A percentile compares a stretch with the other conserved stretches of the same genome.
These are phyloP conservation scores for Bombus superbus DNA, from an alignment of 1,140 invertebrate genomes.

Conservation along the genomic window DNA sequence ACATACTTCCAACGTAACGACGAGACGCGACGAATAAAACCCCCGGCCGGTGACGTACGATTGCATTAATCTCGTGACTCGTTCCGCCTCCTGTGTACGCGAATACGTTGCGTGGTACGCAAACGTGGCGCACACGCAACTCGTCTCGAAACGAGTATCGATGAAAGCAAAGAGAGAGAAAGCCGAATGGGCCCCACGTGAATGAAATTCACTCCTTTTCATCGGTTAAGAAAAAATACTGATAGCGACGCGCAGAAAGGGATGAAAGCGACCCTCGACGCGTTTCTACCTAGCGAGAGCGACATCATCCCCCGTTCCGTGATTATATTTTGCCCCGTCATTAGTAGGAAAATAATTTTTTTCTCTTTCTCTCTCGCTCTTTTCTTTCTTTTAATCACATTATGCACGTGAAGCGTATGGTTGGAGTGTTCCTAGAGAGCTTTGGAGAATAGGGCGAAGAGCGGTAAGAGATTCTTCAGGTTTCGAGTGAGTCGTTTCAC, in stretches of 20 bases:
- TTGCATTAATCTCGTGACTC: conserved; percentile 44
- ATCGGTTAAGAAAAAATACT: conserved; percentile 17
- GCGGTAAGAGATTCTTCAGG: neutral
- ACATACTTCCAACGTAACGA: conserved; percentile 25
- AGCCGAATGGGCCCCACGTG: neutral
- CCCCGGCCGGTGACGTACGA: conserved; percentile 33
- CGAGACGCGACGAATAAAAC: conserved; percentile 25
- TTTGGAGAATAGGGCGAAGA: neutral
- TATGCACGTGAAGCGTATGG: neutral
- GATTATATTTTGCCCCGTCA: conserved; percentile 14
- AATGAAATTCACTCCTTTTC: conserved; percentile 26
- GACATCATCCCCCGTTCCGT: neutral
- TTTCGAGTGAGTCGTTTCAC: neutral
- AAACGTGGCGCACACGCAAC: neutral
- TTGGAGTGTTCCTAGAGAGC: neutral
- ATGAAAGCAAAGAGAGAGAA: conserved; percentile 6
- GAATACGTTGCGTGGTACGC: neutral
- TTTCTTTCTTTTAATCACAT: neutral
- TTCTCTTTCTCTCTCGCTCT: neutral
- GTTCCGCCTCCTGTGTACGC: neutral
- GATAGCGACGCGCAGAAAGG: neutral
- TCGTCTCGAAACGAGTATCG: conserved; percentile 11
- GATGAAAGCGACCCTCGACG: conserved; percentile 22
- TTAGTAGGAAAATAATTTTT: conserved; percentile 1
- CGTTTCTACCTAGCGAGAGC: neutral